These are phyloP conservation scores for Falco peregrinus DNA, from an alignment of 2,797 vertebrate species.

Conservation along the genomic window DNA sequence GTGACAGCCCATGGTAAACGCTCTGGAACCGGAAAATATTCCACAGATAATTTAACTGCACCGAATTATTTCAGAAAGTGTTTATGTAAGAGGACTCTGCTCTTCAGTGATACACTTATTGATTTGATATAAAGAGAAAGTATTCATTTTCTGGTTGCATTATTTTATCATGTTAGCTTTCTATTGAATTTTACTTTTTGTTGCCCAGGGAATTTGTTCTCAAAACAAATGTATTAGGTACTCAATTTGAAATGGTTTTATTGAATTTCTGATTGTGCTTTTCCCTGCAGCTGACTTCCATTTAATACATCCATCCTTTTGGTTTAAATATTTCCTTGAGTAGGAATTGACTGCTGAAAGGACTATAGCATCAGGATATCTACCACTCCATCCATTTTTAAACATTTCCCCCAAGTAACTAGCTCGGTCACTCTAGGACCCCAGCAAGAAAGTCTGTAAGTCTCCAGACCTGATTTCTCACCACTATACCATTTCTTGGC, in stretches of 20 bases:
- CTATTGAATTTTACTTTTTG: slow-evolving; percentile 27
- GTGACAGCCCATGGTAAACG: slow-evolving; percentile 3
- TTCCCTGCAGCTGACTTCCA: slow-evolving; percentile 7
- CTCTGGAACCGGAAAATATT: slow-evolving; percentile 13
- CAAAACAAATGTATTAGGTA: slow-evolving; percentile 15
- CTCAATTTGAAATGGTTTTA: not conserved
- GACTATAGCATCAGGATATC: not conserved
- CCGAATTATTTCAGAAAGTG: not conserved
- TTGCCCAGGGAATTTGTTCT: slow-evolving; percentile 4
- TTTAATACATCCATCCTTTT: not conserved
- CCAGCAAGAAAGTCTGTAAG: not conserved
- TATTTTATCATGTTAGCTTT: slow-evolving; percentile 30
- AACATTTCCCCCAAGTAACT: not conserved
- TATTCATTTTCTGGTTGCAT: slow-evolving; percentile 35
- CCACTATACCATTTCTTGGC: not conserved
- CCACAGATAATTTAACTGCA: slow-evolving; percentile 23
- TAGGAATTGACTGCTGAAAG: not conserved
- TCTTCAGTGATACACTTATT: slow-evolving; percentile 2
- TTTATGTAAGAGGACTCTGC: slow-evolving; percentile 10
- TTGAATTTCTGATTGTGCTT: not conserved
- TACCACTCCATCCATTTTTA: not conserved
- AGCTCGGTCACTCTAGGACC: not conserved
- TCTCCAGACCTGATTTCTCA: not conserved
- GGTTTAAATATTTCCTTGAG: not conserved
- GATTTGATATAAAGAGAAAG: slow-evolving; percentile 14